Percentiles rank a stretch among this genome's conserved stretches.
phyloP scores from a whole-genome alignment of 2,113 vertebrate species.

The Elachura formosa region DNA sequence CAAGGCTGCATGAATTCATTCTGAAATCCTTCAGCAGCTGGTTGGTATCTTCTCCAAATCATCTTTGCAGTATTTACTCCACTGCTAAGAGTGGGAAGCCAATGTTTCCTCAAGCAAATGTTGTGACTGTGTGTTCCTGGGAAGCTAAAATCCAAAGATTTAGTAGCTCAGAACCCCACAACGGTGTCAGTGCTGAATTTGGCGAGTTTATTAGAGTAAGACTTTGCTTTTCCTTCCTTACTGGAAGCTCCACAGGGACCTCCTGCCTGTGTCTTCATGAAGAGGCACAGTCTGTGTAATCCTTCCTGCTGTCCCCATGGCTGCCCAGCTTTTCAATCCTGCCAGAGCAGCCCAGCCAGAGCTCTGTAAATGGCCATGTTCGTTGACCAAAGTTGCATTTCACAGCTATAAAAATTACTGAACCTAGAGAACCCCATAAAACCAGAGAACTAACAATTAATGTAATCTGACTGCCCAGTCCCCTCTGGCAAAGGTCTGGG shows the following conservation, averaged over 20 bases:
- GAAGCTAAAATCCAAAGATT: not conserved
- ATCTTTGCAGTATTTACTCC: not conserved
- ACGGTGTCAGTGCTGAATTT: not conserved
- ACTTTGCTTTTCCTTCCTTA: not conserved
- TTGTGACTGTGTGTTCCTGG: not conserved
- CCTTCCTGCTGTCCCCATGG: not conserved
- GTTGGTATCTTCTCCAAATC: not conserved
- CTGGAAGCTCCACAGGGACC: not conserved
- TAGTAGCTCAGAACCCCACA: not conserved
- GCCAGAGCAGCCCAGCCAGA: not conserved
- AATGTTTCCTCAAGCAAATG: not conserved
- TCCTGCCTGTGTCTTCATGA: fast-evolving
- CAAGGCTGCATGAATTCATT: not conserved
- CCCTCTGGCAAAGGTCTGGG: not conserved
- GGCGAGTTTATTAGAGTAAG: not conserved
- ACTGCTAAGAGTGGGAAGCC: not conserved
- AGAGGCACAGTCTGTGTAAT: not conserved
- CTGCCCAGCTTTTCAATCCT: not conserved
- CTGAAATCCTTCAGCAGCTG: not conserved
- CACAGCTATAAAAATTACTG: not conserved
- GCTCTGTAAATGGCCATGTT: not conserved
- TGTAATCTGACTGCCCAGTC: not conserved
- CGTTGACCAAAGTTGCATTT: not conserved
- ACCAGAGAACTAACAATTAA: not conserved
- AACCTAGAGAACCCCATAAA: not conserved